Evolutionary conservation across 2,113 vertebrate genomes (phyloP).

Genomic region (Otus sunia): DNA sequence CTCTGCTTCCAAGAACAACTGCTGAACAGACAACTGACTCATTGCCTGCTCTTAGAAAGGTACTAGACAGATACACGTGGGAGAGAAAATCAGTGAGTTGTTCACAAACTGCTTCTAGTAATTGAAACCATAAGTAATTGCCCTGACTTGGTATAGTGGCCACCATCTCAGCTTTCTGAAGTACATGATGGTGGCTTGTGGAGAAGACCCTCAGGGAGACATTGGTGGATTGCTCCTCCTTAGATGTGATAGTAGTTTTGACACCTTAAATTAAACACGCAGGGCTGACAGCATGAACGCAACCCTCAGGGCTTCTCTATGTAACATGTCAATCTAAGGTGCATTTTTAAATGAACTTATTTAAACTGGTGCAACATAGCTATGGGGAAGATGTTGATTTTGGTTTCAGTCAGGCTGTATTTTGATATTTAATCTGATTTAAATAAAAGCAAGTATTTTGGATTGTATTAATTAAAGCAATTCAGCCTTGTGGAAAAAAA

Average conservation of each 20-base stretch:
- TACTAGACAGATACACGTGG: neutral
- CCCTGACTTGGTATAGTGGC: too few species aligned
- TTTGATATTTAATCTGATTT: neutral
- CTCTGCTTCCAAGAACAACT: neutral
- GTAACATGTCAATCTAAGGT: neutral
- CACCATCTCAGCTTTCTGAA: neutral
- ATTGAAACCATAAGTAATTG: neutral
- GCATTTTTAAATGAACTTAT: neutral
- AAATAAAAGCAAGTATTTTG: neutral
- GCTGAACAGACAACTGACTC: neutral
- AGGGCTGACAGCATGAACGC: neutral
- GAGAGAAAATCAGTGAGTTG: neutral
- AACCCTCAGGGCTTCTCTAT: neutral
- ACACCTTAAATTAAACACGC: neutral
- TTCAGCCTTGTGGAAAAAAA: neutral
- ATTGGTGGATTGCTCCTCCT: neutral
- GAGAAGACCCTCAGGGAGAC: neutral
- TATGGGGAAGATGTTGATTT: neutral
- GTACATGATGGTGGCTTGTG: neutral
- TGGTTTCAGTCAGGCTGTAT: neutral
- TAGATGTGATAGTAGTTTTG: neutral
- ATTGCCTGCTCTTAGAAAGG: neutral
- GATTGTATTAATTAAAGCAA: neutral
- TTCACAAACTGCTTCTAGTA: neutral
- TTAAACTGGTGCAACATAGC: neutral